Evolutionary conservation across 2,888 invertebrate species (phyloP).

Genomic region (Malachius bipustulatus): DNA sequence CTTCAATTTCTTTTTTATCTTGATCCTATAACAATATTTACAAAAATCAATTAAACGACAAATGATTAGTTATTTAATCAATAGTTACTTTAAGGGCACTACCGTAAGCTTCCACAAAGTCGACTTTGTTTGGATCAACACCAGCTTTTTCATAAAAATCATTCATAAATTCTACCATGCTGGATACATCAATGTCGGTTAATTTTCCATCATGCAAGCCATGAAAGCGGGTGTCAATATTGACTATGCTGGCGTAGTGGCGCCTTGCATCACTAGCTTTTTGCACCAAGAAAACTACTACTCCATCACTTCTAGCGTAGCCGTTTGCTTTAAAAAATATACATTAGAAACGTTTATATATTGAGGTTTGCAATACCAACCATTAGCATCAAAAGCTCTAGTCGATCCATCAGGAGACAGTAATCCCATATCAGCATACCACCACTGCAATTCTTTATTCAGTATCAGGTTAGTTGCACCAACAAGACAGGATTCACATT

Average conservation of each 20-base stretch:
- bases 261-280: constrained; percentile 44
- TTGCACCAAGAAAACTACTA: constrained; percentile 63
- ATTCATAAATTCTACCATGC: constrained; percentile 38
- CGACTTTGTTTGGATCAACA: constrained; percentile 32
- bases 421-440: constrained; percentile 51
- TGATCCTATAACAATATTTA: constrained; percentile 27
- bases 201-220: constrained; percentile 39
- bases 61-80: constrained; percentile 7
- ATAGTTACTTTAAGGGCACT: constrained; percentile 40
- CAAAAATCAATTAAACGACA: constrained; percentile 2
- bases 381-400: constrained; percentile 51
- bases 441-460: constrained; percentile 47
- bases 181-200: constrained; percentile 28
- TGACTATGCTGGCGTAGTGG: constrained; percentile 43
- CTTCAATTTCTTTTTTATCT: constrained; percentile 70
- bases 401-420: constrained; percentile 49
- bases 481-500: constrained; percentile 83
- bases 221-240: constrained; percentile 45
- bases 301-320: constrained; percentile 73
- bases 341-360: too few species aligned
- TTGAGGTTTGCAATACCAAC: constrained; percentile 34
- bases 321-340: constrained; percentile 54
- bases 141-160: constrained; percentile 45
- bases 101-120: constrained; percentile 35
- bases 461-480: constrained; percentile 73